Percentiles rank a stretch among this genome's conserved stretches.
Evolutionary conservation across 2,888 invertebrate species (phyloP).

Genomic region (Diarsia rubi): DNA sequence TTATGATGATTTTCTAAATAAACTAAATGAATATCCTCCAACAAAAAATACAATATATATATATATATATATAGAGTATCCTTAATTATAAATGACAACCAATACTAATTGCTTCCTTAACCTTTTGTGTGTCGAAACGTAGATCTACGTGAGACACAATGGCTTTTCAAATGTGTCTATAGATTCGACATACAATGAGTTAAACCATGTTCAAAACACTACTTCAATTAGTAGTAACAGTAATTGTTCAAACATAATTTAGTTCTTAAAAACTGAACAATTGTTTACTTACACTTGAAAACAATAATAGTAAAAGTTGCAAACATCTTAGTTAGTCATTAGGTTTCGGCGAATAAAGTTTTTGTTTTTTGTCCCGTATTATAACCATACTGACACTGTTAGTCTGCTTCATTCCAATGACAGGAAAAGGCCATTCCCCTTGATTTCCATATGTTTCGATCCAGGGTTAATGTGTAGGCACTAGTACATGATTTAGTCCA

Average conservation of each 20-base stretch:
- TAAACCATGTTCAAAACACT: background rate
- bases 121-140: too few relatives aligned
- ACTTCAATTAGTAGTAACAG: background rate
- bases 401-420: too few relatives aligned
- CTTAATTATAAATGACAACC: background rate
- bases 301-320: background rate
- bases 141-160: too few relatives aligned
- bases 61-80: background rate
- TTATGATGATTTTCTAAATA: background rate
- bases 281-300: slow-evolving; percentile 6
- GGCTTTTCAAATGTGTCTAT: too few relatives aligned
- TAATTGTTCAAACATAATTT: background rate
- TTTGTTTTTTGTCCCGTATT: background rate
- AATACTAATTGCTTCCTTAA: slow-evolving; percentile 1
- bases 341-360: background rate
- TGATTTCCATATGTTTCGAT: too few relatives aligned
- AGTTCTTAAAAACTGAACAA: background rate
- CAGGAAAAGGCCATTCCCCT: too few relatives aligned
- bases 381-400: too few relatives aligned
- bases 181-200: too few relatives aligned
- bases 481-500: too few relatives aligned
- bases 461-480: too few relatives aligned
- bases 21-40: background rate
- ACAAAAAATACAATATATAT: background rate
- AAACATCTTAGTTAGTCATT: background rate